These are phyloP conservation scores for Paramisgurnus dabryanus DNA, from an alignment of 2,113 vertebrate genomes.

Conservation along the genomic window DNA sequence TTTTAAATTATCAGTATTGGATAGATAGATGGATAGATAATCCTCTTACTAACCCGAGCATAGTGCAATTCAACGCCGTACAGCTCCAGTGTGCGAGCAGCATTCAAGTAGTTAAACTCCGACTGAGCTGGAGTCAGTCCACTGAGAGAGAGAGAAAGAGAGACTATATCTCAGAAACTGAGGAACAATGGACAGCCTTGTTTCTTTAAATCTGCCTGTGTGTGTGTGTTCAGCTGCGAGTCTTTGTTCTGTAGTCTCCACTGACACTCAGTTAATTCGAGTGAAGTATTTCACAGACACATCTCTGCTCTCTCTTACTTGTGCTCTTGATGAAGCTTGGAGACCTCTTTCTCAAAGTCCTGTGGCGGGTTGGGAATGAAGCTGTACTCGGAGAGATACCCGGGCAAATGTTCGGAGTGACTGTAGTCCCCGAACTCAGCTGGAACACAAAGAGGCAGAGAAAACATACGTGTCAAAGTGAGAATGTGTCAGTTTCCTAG, in stretches of 20 bases:
- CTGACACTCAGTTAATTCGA: slow-evolving; percentile 27
- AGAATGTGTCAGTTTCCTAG: neutral
- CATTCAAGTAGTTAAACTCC: slow-evolving; percentile 97
- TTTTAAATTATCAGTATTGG: too few species aligned
- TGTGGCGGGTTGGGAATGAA: slow-evolving; percentile 92
- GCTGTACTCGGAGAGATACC: slow-evolving; percentile 92
- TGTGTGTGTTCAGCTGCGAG: slow-evolving; percentile 36
- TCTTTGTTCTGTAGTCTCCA: slow-evolving; percentile 15
- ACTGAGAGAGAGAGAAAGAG: slow-evolving; percentile 70
- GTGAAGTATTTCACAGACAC: slow-evolving; percentile 8
- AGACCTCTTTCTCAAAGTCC: slow-evolving; percentile 97
- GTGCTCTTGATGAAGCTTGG: slow-evolving; percentile 98
- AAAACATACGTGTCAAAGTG: slow-evolving; percentile 31
- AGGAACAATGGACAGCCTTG: slow-evolving; percentile 51
- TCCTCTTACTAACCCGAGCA: slow-evolving; percentile 86
- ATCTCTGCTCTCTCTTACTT: slow-evolving; percentile 72
- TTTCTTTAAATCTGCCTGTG: slow-evolving; percentile 34
- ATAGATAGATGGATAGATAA: neutral
- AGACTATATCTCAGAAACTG: slow-evolving; percentile 44
- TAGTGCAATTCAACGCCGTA: slow-evolving; percentile 99
- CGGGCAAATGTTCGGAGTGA: slow-evolving; percentile 85
- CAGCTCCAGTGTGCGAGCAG: slow-evolving; percentile 92
- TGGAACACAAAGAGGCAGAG: slow-evolving; percentile 68
- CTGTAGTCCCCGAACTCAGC: slow-evolving; percentile 95
- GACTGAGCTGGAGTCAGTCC: slow-evolving; percentile 94